Conservation (phyloP, 2,888 invertebrate species). For the Pharmacophagus antenor region DNA sequence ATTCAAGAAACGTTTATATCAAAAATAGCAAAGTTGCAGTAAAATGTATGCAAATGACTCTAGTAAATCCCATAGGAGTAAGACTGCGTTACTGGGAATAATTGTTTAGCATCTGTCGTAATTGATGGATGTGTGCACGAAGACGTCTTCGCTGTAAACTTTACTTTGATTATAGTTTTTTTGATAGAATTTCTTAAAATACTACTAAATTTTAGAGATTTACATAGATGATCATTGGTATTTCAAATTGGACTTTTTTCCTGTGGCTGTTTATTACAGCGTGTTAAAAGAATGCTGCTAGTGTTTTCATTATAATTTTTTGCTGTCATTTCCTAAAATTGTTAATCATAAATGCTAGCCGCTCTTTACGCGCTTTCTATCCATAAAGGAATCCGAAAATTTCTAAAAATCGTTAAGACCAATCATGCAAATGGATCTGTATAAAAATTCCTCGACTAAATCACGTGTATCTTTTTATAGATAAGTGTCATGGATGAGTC, state of each 20-base stretch:
- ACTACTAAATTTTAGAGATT: constrained; percentile 43
- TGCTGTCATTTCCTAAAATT: constrained; percentile 1
- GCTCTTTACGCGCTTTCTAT: constrained; percentile 32
- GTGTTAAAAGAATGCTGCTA: constrained; percentile 21
- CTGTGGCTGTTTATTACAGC: constrained; percentile 8
- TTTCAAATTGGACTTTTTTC: constrained; percentile 2
- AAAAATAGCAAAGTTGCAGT: constrained; percentile 45
- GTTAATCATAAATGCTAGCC: constrained; percentile 5
- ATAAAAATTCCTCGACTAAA: constrained; percentile 53
- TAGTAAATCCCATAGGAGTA: constrained; percentile 51
- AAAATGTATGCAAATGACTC: constrained; percentile 40
- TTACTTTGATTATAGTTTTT: constrained; percentile 44
- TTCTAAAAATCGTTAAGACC: constrained; percentile 41
- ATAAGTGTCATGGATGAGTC: constrained; percentile 64
- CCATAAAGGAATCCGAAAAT: constrained; percentile 41
- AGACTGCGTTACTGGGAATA: constrained; percentile 45
- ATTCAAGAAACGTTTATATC: constrained; percentile 47
- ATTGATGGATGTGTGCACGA: constrained; percentile 49
- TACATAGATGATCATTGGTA: constrained; percentile 40
- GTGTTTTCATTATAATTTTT: neutral
- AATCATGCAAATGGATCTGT: constrained; percentile 52
- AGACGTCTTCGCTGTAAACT: constrained; percentile 35
- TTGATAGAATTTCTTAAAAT: constrained; percentile 52
- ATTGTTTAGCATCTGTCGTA: constrained; percentile 43
- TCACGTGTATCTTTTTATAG: constrained; percentile 58